phyloP scores from a whole-genome alignment of 2,888 invertebrate genomes.

The Furcula furcula region DNA sequence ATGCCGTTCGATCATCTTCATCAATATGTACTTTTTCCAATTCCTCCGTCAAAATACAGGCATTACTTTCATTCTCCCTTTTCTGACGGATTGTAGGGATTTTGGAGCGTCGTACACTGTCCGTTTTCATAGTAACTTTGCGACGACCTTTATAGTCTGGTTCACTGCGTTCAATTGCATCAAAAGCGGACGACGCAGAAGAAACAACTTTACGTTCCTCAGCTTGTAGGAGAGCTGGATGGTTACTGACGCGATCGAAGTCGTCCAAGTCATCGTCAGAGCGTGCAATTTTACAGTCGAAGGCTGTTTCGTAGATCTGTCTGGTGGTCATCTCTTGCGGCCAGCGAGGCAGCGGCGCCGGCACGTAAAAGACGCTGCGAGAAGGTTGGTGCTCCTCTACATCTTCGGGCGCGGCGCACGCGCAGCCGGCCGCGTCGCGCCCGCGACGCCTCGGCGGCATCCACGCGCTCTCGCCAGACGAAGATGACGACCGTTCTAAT shows the following conservation, averaged over 20 bases:
- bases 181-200: slow-evolving; percentile 75
- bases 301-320: slow-evolving; percentile 94
- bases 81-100: slow-evolving; percentile 82
- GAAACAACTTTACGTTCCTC: slow-evolving; percentile 73
- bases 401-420: slow-evolving; percentile 87
- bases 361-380: slow-evolving; percentile 86
- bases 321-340: slow-evolving; percentile 83
- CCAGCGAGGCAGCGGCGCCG: slow-evolving; percentile 85
- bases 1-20: slow-evolving; percentile 77
- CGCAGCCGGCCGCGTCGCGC: slow-evolving; percentile 86
- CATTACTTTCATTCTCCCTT: slow-evolving; percentile 66
- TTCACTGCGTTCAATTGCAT: slow-evolving; percentile 73
- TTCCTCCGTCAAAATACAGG: slow-evolving; percentile 73
- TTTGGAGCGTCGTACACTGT: slow-evolving; percentile 81
- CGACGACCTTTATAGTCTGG: slow-evolving; percentile 80
- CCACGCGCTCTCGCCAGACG: slow-evolving; percentile 82
- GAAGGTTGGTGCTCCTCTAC: slow-evolving; percentile 84
- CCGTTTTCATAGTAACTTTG: slow-evolving; percentile 80
- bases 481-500: slow-evolving; percentile 77
- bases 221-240: slow-evolving; percentile 86
- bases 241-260: slow-evolving; percentile 90
- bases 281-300: slow-evolving; percentile 92
- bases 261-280: slow-evolving; percentile 91
- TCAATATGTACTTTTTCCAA: slow-evolving; percentile 85
- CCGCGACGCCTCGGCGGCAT: slow-evolving; percentile 88